Conservation (phyloP, 2,888 invertebrate genomes). For the Eupelmus urozonus region DNA sequence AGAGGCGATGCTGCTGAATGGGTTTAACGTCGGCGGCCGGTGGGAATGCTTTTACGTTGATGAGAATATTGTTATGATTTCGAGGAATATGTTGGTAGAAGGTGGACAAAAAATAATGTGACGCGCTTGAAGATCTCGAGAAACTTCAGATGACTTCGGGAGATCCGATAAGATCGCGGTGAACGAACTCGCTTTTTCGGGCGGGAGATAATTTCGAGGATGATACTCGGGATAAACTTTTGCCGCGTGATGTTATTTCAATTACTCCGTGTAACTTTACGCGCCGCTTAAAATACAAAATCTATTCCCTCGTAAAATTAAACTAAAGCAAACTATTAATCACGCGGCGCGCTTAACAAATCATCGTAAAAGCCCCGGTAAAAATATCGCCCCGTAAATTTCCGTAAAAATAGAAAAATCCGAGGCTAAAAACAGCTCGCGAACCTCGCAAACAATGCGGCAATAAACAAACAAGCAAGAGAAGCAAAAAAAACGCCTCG, state of each 20-base stretch:
- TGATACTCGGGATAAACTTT: neutral
- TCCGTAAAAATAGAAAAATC: neutral
- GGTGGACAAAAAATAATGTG: too few species aligned
- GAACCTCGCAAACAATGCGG: slow-evolving; percentile 18
- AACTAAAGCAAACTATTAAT: neutral
- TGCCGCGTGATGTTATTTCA: neutral
- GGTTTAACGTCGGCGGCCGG: neutral
- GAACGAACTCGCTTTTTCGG: too few species aligned
- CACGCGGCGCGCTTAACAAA: neutral
- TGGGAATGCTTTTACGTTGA: neutral
- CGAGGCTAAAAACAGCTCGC: neutral
- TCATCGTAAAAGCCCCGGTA: neutral
- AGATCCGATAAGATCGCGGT: too few species aligned
- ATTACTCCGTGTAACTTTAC: neutral
- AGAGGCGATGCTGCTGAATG: too few species aligned
- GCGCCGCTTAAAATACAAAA: neutral
- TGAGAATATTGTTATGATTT: neutral
- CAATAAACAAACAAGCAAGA: slow-evolving; percentile 22
- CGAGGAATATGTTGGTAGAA: neutral
- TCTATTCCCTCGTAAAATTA: too few species aligned
- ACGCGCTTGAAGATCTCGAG: too few species aligned
- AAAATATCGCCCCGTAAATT: neutral
- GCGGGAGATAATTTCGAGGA: neutral
- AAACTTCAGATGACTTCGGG: too few species aligned
- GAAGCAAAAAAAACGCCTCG: neutral